Conservation (phyloP, 2,888 invertebrate genomes). For the Pseudococcus viburni region DNA sequence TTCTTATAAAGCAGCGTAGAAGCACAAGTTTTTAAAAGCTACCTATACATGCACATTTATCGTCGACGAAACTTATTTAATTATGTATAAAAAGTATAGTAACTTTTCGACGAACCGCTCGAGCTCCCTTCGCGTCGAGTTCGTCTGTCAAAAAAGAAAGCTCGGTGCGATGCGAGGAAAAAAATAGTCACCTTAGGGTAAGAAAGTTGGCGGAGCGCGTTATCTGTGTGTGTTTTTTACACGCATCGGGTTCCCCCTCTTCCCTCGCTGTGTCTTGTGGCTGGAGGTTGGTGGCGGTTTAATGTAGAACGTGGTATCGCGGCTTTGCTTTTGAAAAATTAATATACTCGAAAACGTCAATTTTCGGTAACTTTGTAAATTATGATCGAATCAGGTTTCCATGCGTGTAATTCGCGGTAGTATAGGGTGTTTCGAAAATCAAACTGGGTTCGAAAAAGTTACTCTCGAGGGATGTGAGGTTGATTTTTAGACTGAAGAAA, state of each 20-base stretch:
- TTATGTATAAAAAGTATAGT: constrained; percentile 28
- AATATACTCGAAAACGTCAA: constrained; percentile 31
- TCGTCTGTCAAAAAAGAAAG: not conserved
- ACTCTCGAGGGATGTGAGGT: no score
- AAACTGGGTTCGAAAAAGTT: not conserved
- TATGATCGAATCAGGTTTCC: constrained; percentile 1
- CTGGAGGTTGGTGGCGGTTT: not conserved
- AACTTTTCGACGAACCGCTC: not conserved
- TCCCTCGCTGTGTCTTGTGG: not conserved
- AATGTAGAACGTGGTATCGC: not conserved
- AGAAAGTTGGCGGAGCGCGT: not conserved
- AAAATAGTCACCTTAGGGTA: not conserved
- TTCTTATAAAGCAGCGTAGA: not conserved
- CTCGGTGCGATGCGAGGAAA: not conserved
- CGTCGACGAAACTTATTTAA: constrained; percentile 31
- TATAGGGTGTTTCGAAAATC: not conserved
- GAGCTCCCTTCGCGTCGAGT: not conserved
- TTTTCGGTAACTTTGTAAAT: constrained; percentile 9
- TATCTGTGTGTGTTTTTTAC: not conserved
- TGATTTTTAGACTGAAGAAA: no score
- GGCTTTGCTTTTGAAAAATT: not conserved
- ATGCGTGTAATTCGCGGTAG: not conserved
- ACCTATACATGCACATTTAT: constrained; percentile 13
- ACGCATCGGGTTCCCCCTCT: not conserved
- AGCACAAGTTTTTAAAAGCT: constrained; percentile 9